Conservation (phyloP, 1,140 invertebrate species). For the Rhizoglyphus robini region DNA sequence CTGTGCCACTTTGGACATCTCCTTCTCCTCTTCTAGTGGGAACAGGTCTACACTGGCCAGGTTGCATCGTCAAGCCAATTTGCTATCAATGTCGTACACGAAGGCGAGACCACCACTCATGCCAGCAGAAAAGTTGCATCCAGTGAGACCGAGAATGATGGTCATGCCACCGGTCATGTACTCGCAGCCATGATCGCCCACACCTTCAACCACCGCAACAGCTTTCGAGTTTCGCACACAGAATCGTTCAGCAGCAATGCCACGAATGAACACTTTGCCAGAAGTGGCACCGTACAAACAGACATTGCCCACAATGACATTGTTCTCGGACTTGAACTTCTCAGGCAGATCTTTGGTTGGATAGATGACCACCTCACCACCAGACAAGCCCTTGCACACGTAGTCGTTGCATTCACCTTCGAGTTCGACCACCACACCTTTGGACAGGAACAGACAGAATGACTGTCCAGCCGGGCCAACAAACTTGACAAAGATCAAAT, state of each 20-base stretch:
- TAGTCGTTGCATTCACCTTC: slow-evolving; percentile 99
- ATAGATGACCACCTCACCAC: slow-evolving; percentile 84
- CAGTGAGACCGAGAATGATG: slow-evolving; percentile 82
- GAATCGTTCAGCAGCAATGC: slow-evolving; percentile 93
- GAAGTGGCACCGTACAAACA: slow-evolving; percentile 92
- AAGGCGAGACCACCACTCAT: slow-evolving; percentile 97
- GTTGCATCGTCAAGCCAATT: slow-evolving; percentile 61
- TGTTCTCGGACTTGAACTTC: slow-evolving; percentile 66
- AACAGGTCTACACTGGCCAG: slow-evolving; percentile 75
- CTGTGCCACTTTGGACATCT: slow-evolving; percentile 60
- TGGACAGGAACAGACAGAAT: slow-evolving; percentile 92
- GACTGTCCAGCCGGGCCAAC: slow-evolving; percentile 95
- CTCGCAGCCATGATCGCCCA: slow-evolving; percentile 97
- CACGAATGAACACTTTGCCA: slow-evolving; percentile 85
- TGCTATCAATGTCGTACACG: slow-evolving; percentile 57
- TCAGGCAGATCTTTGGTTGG: slow-evolving; percentile 70
- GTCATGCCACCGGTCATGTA: slow-evolving; percentile 96
- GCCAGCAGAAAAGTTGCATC: slow-evolving; percentile 94
- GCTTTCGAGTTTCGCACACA: slow-evolving; percentile 95
- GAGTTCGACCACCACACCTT: slow-evolving; percentile 72
- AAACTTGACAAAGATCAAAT: slow-evolving; percentile 64
- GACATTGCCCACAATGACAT: slow-evolving; percentile 96
- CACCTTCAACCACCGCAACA: slow-evolving; percentile 68
- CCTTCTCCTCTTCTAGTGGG: slow-evolving; percentile 58
- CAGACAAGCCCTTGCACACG: slow-evolving; percentile 87